phyloP scores from a whole-genome alignment of 2,113 vertebrate genomes.

The Muntiacus muntjak region DNA sequence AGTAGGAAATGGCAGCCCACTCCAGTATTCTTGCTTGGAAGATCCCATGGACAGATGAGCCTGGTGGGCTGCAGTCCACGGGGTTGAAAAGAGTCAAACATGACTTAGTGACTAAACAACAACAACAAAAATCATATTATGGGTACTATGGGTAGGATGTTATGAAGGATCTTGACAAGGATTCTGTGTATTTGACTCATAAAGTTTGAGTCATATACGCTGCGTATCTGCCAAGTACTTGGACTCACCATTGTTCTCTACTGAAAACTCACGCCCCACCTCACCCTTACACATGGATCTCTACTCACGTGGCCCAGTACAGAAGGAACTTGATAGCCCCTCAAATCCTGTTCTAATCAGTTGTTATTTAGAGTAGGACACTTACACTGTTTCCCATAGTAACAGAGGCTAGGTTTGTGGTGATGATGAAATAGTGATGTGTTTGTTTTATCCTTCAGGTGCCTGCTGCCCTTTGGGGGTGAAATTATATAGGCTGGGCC shows the following conservation, averaged over 20 bases:
- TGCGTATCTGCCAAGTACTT: not conserved
- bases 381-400: not conserved
- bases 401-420: not conserved
- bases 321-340: not conserved
- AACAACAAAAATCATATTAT: not conserved
- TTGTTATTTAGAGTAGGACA: not conserved
- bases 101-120: not conserved
- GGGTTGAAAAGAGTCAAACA: not conserved
- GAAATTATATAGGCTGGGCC: conserved; percentile 85
- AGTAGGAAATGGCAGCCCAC: not conserved
- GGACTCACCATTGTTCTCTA: not conserved
- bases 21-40: not conserved
- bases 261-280: not conserved
- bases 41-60: not conserved
- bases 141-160: not conserved
- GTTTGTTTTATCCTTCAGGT: conserved; percentile 76
- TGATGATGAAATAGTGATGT: not conserved
- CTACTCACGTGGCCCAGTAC: not conserved
- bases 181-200: not conserved
- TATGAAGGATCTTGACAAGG: not conserved
- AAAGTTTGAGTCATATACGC: not conserved
- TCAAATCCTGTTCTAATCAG: not conserved
- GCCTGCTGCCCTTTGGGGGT: conserved; percentile 91
- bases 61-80: not conserved
- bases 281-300: not conserved